These are phyloP conservation scores for Panopea generosa DNA, from an alignment of 2,888 invertebrate genomes.

Conservation along the genomic window DNA sequence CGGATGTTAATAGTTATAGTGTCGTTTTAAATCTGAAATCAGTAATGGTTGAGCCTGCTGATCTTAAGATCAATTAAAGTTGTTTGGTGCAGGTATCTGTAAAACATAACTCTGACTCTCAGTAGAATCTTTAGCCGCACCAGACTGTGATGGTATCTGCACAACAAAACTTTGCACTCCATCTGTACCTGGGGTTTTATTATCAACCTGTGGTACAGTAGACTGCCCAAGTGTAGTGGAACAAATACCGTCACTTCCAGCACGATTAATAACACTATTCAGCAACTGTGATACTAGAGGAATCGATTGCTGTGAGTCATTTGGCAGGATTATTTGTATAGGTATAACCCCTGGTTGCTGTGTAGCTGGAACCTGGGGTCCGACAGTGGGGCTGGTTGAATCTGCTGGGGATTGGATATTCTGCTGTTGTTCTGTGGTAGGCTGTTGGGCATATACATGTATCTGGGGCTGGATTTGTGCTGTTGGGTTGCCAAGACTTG, in stretches of 20 bases:
- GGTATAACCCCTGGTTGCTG: slow-evolving; percentile 54
- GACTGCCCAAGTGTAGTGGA: neutral
- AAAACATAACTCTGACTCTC: slow-evolving; percentile 59
- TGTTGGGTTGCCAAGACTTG: neutral
- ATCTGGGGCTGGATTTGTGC: slow-evolving; percentile 5
- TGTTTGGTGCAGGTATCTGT: slow-evolving; percentile 53
- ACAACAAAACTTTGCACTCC: slow-evolving; percentile 53
- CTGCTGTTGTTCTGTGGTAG: slow-evolving; percentile 17
- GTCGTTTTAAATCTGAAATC: too few species aligned
- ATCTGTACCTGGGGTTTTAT: slow-evolving; percentile 9
- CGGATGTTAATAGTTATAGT: too few species aligned
- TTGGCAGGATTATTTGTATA: slow-evolving; percentile 59
- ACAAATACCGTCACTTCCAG: neutral
- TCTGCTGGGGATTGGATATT: slow-evolving; percentile 46
- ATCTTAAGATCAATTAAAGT: slow-evolving; percentile 13
- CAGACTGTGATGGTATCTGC: slow-evolving; percentile 57
- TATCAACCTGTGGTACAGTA: neutral
- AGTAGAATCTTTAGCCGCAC: slow-evolving; percentile 32
- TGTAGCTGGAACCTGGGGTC: slow-evolving; percentile 9
- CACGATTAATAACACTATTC: slow-evolving; percentile 34
- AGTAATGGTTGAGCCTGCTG: too few species aligned
- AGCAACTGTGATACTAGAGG: slow-evolving; percentile 57
- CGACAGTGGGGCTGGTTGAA: slow-evolving; percentile 15
- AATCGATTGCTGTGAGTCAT: slow-evolving; percentile 57
- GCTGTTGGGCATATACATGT: slow-evolving; percentile 23